Percentiles rank a stretch among this genome's conserved stretches.
Evolutionary conservation across 2,797 vertebrate genomes (phyloP).

Genomic region (Lithobates sylvaticus): DNA sequence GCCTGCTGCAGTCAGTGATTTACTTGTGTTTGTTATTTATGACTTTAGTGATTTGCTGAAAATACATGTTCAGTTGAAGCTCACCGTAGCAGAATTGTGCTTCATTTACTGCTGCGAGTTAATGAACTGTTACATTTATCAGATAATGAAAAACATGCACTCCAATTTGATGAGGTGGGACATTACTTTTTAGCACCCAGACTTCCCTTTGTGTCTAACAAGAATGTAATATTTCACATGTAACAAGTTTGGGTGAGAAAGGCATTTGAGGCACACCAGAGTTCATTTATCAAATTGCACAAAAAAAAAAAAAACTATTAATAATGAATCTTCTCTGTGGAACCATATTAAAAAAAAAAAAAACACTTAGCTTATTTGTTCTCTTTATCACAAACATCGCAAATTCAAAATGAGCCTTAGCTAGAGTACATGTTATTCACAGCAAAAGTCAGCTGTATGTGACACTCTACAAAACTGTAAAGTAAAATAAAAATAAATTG

Average conservation of each 20-base stretch:
- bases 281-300: too few species aligned
- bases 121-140: conserved; percentile 62
- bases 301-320: too few species aligned
- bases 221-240: conserved; percentile 40
- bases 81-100: conserved; percentile 25
- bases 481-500: too few species aligned
- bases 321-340: too few species aligned
- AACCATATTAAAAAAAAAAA: too few species aligned
- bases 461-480: too few species aligned
- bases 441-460: too few species aligned
- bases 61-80: conserved; percentile 39
- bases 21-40: conserved; percentile 64
- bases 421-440: too few species aligned
- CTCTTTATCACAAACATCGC: too few species aligned
- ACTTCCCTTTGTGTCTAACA: conserved; percentile 43
- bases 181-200: conserved; percentile 49
- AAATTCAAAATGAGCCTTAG: too few species aligned
- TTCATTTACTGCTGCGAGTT: conserved; percentile 38
- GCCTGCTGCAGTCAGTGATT: conserved; percentile 24
- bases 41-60: conserved; percentile 48
- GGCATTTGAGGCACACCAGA: background rate
- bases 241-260: conserved; percentile 6
- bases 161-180: conserved; percentile 53
- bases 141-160: conserved; percentile 57
- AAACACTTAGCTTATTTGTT: too few species aligned